Evolutionary conservation across 53 echinoderm and acorn worm species (phyloP).

Genomic region (Hippasteria phrygiana): DNA sequence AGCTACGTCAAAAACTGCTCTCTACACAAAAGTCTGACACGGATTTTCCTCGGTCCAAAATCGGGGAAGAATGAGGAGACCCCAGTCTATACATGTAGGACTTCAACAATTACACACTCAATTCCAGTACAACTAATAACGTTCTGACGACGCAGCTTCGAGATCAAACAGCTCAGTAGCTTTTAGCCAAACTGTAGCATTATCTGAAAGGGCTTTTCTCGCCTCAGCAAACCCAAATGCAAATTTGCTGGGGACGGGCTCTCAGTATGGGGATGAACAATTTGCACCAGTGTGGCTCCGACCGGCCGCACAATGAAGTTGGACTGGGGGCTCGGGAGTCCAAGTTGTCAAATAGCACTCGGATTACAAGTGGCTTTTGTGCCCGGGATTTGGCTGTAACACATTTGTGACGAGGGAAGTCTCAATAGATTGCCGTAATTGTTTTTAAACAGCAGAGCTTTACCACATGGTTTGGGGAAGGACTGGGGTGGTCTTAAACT

Average conservation of each 20-base stretch:
- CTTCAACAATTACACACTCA: neutral
- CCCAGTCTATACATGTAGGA: neutral
- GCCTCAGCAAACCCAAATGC: neutral
- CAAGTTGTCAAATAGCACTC: no score
- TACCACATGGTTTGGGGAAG: no score
- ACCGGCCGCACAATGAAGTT: neutral
- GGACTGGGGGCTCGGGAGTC: neutral
- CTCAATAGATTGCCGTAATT: no score
- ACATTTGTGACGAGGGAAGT: no score
- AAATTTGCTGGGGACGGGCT: neutral
- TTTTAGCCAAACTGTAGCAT: neutral
- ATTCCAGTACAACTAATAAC: neutral
- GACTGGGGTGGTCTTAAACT: no score
- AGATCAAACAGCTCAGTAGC: neutral
- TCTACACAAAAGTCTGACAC: neutral
- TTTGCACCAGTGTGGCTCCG: neutral
- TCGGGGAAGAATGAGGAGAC: neutral
- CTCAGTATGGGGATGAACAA: no score
- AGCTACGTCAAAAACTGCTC: neutral
- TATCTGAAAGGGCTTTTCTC: neutral
- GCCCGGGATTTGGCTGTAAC: no score
- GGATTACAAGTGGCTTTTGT: no score
- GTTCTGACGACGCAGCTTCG: neutral
- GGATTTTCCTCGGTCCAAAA: neutral
- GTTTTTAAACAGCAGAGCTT: no score